A percentile compares a stretch with the other conserved stretches of the same genome.
Conservation (phyloP, 1,140 invertebrate species). For the Holotrichia oblita region DNA sequence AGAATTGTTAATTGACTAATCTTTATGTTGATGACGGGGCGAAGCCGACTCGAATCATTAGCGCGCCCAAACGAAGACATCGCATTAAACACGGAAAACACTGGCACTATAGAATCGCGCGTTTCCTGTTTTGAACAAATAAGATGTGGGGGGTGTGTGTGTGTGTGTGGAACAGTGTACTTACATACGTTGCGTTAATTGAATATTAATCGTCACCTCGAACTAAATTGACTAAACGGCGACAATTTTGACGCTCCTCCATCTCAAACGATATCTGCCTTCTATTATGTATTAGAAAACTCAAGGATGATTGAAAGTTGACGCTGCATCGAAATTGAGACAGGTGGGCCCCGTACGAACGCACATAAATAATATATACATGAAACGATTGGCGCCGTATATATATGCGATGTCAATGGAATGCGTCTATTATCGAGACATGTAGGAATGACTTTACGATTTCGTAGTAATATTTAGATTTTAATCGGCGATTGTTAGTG, state of each 20-base stretch:
- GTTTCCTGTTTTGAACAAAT: neutral
- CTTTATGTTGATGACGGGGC: neutral
- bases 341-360: neutral
- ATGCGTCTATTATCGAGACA: neutral
- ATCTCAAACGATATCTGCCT: too few relatives aligned
- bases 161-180: too few relatives aligned
- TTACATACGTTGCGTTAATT: too few relatives aligned
- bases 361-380: neutral
- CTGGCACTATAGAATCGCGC: too few relatives aligned
- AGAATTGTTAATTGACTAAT: constrained; percentile 34
- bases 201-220: too few relatives aligned
- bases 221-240: too few relatives aligned
- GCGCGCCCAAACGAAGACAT: neutral
- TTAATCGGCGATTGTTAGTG: neutral
- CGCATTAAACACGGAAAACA: neutral
- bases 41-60: neutral
- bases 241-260: too few relatives aligned
- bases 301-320: constrained; percentile 2
- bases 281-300: neutral
- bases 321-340: neutral
- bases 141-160: neutral
- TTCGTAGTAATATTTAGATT: neutral
- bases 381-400: neutral
- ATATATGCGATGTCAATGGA: neutral
- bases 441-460: neutral